A percentile compares a stretch with the other conserved stretches of the same genome.
Conservation (phyloP, 2,888 invertebrate species). For the Hofmannophila pseudospretella region DNA sequence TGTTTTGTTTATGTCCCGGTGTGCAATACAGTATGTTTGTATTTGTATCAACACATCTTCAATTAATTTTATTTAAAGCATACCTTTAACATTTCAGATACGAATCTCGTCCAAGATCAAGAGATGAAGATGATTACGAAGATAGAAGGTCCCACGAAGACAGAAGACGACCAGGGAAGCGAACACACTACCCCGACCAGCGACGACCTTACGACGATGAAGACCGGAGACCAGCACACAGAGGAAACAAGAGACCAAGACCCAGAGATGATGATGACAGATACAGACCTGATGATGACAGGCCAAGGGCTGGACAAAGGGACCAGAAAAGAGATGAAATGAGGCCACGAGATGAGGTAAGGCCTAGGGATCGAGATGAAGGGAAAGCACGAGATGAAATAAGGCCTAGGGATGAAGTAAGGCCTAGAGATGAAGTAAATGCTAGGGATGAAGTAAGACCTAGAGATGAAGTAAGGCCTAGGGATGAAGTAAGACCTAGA, state of each 20-base stretch:
- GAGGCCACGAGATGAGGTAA: constrained; percentile 28
- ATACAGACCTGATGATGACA: constrained; percentile 26
- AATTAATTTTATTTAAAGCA: background rate
- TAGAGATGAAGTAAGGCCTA: constrained; percentile 22
- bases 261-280: constrained; percentile 55
- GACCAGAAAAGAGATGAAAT: constrained; percentile 24
- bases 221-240: constrained; percentile 41
- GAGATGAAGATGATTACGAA: constrained; percentile 49
- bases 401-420: constrained; percentile 24
- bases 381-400: constrained; percentile 5
- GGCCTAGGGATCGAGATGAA: constrained; percentile 21
- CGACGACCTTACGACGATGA: constrained; percentile 44
- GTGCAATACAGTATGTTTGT: too few relatives aligned
- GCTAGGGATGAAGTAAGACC: constrained; percentile 12
- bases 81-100: constrained; percentile 44
- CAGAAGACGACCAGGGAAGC: constrained; percentile 52
- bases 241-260: constrained; percentile 40
- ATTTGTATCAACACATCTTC: too few relatives aligned
- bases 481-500: constrained; percentile 15
- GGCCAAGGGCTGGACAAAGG: constrained; percentile 28
- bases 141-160: constrained; percentile 35
- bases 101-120: constrained; percentile 66
- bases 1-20: too few relatives aligned
- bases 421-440: constrained; percentile 22
- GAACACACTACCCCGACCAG: constrained; percentile 26